Conservation (phyloP, 2,797 vertebrate species). For the Spondyliosoma cantharus region DNA sequence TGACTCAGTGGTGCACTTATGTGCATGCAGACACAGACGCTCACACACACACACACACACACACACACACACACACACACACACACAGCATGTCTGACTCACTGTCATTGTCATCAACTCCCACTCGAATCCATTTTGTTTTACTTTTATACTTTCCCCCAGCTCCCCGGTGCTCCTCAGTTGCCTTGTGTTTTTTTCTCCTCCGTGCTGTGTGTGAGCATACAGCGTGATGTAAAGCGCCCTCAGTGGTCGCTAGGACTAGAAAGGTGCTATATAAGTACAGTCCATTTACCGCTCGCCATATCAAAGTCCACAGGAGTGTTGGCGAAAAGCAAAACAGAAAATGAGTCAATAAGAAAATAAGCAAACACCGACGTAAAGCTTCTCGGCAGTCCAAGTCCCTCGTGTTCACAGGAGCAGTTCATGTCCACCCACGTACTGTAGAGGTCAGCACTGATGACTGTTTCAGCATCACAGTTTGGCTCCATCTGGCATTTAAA, state of each 20-base stretch:
- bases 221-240: too few relatives aligned
- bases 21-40: neutral
- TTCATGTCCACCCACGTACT: conserved; percentile 1
- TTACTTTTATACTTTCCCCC: conserved; percentile 16
- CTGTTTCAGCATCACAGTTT: neutral
- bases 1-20: conserved; percentile 49
- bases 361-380: neutral
- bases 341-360: conserved; percentile 20
- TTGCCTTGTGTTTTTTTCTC: conserved; percentile 37
- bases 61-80: neutral
- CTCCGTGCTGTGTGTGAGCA: conserved; percentile 9
- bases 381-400: conserved; percentile 8
- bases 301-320: neutral
- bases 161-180: neutral
- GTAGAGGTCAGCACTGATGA: conserved; percentile 14
- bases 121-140: conserved; percentile 27
- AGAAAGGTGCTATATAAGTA: too few relatives aligned
- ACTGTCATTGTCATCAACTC: conserved; percentile 38
- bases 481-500: neutral
- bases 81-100: conserved; percentile 48
- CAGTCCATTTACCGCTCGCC: too few relatives aligned
- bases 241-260: too few relatives aligned
- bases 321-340: conserved; percentile 16
- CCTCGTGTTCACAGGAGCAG: neutral
- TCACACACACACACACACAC: conserved; percentile 7